These are phyloP conservation scores for Kuschelorhynchus macadamiae DNA, from an alignment of 2,888 invertebrate species.

Conservation along the genomic window DNA sequence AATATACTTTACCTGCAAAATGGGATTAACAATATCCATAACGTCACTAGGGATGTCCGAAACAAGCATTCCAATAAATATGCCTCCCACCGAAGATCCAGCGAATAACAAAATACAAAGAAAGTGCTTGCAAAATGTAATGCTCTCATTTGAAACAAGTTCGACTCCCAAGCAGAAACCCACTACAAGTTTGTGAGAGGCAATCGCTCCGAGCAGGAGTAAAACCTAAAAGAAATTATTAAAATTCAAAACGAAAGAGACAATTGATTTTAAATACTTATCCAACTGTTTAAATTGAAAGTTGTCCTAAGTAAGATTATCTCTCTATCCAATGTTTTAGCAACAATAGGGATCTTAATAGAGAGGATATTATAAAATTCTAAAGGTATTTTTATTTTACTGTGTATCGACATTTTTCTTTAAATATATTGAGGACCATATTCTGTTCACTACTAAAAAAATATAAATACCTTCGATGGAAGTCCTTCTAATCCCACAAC, in stretches of 20 bases:
- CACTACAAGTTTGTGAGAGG: slow-evolving; percentile 86
- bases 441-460: background rate
- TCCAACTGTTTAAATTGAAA: no score
- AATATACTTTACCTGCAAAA: slow-evolving; percentile 80
- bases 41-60: slow-evolving; percentile 69
- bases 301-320: no score
- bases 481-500: slow-evolving; percentile 84
- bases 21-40: slow-evolving; percentile 71
- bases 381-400: no score
- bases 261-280: background rate
- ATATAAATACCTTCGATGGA: slow-evolving; percentile 72
- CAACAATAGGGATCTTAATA: no score
- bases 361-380: no score
- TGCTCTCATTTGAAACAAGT: slow-evolving; percentile 67
- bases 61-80: slow-evolving; percentile 77
- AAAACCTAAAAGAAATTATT: slow-evolving; percentile 68
- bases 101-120: slow-evolving; percentile 77
- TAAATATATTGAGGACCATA: no score
- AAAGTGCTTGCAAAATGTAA: slow-evolving; percentile 70
- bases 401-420: no score
- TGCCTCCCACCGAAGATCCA: slow-evolving; percentile 78
- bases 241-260: background rate
- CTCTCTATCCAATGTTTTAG: no score
- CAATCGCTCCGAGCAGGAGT: slow-evolving; percentile 77
- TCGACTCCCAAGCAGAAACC: slow-evolving; percentile 87